phyloP scores from a whole-genome alignment of 2,888 invertebrate genomes.

The Volucella bombylans region DNA sequence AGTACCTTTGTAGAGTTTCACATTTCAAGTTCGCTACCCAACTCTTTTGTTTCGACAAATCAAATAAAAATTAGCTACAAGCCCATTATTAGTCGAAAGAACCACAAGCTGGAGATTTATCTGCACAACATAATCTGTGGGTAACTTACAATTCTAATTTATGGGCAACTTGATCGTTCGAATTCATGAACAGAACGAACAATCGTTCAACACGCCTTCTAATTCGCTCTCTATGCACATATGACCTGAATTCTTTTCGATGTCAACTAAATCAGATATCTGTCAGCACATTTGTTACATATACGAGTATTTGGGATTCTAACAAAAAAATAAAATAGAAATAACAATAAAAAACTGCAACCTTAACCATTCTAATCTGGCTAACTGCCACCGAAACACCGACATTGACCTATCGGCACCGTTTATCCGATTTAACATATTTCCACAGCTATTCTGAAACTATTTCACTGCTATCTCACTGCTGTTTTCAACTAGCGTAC shows the following conservation, averaged over 20 bases:
- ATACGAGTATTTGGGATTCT: neutral
- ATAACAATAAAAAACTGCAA: neutral
- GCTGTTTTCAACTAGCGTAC: neutral
- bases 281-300: conserved; percentile 42
- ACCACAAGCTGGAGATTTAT: conserved; percentile 40
- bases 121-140: conserved; percentile 27
- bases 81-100: conserved; percentile 15
- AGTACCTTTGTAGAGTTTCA: too few relatives aligned
- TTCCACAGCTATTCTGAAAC: neutral
- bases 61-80: neutral
- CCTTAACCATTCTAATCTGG: conserved; percentile 58
- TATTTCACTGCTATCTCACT: too few relatives aligned
- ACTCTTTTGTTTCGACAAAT: conserved; percentile 47
- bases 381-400: conserved; percentile 48
- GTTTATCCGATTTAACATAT: conserved; percentile 56
- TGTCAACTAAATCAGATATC: conserved; percentile 64
- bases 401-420: conserved; percentile 71
- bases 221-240: conserved; percentile 2
- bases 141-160: conserved; percentile 40
- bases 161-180: conserved; percentile 51
- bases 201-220: conserved; percentile 46
- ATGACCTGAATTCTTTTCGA: conserved; percentile 45
- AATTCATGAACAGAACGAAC: conserved; percentile 57
- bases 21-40: conserved; percentile 28
- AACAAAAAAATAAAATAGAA: conserved; percentile 3